Evolutionary conservation across 2,797 vertebrate species (phyloP), one percentile per base, ranked within the genome.

Genomic region (Takifugu ocellatus): DNA sequence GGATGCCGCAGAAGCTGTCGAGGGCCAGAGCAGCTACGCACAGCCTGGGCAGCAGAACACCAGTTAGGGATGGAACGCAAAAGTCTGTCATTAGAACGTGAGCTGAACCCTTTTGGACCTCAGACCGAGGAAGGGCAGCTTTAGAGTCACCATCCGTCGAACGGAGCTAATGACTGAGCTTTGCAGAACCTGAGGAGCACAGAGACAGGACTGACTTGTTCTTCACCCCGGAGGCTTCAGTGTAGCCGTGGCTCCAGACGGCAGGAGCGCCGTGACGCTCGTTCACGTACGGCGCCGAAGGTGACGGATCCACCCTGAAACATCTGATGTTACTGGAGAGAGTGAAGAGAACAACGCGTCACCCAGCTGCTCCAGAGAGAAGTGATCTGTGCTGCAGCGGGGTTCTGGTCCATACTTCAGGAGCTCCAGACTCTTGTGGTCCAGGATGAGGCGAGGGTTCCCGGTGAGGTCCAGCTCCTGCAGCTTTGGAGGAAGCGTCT

Each of bases 161-260:
- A 33, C 31, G 5, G 31, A 2, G 9, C 31, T 33, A 33, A 33
- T 33, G 6, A 33, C 12, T 4, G 14, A 15, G 43, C 2, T 44
- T 15, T 44, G 43, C n/a, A 17, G 8, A 24, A 10, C 8, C 6
- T 6, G 45, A 11, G n/a, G 1, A 24, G 21, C 26, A 25, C 6
- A 2, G 17, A 16, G 5, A n/a, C 25, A 2, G 51, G 6, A 84
- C 94, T 3, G 85, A 98, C 97, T 97, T 98, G 92, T 97, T 98
- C 82, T 96, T 97, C 2, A 96, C 79, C 17, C 96, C 96, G 0
- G 97, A 98, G 0, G 94, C 96, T 77, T 99, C 97, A 0, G 96
- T 96, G 84, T 95, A 99, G 39, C 96, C 94, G 1, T 99, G 96
- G 29, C 96, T 98, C 97, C 97, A 98, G 25, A 98, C 94, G 0